Percentiles rank a stretch among this genome's conserved stretches.
Conservation (phyloP, 2,888 invertebrate species). For the Liposcelis brunnea region DNA sequence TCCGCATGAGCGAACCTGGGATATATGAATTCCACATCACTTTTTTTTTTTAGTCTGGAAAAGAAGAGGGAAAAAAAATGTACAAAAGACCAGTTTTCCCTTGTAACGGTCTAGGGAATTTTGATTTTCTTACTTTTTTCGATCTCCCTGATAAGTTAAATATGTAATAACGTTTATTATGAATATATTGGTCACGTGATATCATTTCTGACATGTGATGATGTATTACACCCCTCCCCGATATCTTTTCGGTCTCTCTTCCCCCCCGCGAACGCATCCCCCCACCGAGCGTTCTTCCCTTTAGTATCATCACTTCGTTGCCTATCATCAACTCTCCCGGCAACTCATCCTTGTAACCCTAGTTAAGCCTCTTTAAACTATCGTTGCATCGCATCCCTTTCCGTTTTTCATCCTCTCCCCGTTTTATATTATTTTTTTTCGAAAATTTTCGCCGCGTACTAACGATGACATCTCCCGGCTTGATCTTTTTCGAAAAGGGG, state of each 20-base stretch:
- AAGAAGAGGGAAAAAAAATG: no score
- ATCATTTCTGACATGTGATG: slow-evolving; percentile 9
- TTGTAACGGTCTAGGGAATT: no score
- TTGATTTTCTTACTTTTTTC: no score
- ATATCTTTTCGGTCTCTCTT: no score
- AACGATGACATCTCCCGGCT: no score
- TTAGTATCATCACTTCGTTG: no score
- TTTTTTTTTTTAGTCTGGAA: not conserved
- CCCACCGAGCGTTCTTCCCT: no score
- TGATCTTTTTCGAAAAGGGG: no score
- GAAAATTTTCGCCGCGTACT: no score
- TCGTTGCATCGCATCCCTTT: not conserved
- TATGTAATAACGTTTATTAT: slow-evolving; percentile 2
- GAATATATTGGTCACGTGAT: slow-evolving; percentile 9
- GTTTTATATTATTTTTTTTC: no score
- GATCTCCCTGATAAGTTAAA: slow-evolving; percentile 1
- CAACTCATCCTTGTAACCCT: slow-evolving; percentile 8
- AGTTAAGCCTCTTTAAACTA: slow-evolving; percentile 8
- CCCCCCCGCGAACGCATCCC: no score
- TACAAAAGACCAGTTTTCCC: no score
- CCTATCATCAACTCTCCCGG: not conserved
- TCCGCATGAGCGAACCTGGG: slow-evolving; percentile 7
- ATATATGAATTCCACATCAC: slow-evolving; percentile 9
- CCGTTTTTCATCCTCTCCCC: not conserved
- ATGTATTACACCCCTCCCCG: slow-evolving; percentile 6